phyloP scores from a whole-genome alignment of 2,113 vertebrate species.

The Gnathonemus echidnorhynchus region DNA sequence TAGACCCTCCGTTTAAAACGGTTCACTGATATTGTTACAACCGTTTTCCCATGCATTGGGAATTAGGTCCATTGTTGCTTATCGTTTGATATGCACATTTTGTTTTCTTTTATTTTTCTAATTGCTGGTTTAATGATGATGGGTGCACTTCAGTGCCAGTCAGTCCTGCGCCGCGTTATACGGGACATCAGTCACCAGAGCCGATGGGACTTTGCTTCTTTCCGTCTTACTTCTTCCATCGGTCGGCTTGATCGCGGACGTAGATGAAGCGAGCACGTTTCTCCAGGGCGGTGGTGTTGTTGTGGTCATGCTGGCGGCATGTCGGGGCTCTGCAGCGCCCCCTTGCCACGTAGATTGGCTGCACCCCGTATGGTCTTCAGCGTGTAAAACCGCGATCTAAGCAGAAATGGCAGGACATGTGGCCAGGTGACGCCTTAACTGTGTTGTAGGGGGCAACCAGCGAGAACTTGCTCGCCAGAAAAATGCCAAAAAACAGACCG shows the following conservation, averaged over 20 bases:
- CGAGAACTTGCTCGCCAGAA: constrained; percentile 82
- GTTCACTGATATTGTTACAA: neutral
- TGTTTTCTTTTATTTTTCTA: neutral
- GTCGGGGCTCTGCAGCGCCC: neutral
- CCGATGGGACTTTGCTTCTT: neutral
- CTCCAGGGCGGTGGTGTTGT: neutral
- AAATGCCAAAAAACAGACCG: constrained; percentile 74
- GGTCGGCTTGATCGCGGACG: neutral
- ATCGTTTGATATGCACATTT: neutral
- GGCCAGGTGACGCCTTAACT: neutral
- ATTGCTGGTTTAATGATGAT: neutral
- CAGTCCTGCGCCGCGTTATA: neutral
- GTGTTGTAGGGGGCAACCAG: constrained; percentile 75
- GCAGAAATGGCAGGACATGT: neutral
- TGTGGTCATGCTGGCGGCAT: neutral
- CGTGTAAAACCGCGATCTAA: neutral
- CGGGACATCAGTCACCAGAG: neutral
- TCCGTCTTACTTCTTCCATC: neutral
- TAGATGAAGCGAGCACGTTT: neutral
- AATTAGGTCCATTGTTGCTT: neutral
- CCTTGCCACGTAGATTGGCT: neutral
- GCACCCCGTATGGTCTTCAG: neutral
- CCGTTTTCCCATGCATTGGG: neutral
- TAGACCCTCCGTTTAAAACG: neutral
- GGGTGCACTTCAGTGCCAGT: neutral